Evolutionary conservation across 1,140 invertebrate species (phyloP).

Genomic region (Heliconius himera): DNA sequence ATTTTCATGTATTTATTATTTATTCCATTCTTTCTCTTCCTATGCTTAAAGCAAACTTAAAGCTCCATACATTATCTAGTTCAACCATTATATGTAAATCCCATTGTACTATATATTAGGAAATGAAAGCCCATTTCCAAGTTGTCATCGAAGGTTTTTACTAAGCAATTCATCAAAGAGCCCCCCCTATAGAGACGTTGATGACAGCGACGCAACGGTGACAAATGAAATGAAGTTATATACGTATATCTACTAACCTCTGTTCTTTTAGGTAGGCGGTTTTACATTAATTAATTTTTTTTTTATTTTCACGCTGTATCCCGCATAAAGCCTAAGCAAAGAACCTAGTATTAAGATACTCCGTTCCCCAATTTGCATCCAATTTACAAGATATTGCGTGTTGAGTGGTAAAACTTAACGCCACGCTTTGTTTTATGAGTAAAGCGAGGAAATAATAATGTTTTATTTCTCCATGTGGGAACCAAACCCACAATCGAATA

Average conservation of each 20-base stretch:
- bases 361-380: too few relatives aligned
- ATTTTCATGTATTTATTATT: too few relatives aligned
- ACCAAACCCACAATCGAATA: too few relatives aligned
- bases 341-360: too few relatives aligned
- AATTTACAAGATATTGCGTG: too few relatives aligned
- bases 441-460: too few relatives aligned
- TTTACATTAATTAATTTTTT: too few relatives aligned
- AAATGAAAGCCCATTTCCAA: conserved; percentile 5
- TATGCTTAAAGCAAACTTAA: not conserved
- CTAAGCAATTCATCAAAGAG: conserved; percentile 3
- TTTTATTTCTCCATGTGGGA: too few relatives aligned
- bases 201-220: not conserved
- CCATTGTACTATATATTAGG: conserved; percentile 5
- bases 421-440: too few relatives aligned
- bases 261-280: not conserved
- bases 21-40: not conserved
- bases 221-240: not conserved
- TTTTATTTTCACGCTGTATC: too few relatives aligned
- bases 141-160: conserved; percentile 12
- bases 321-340: too few relatives aligned
- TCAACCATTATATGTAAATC: not conserved
- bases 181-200: conserved; percentile 18
- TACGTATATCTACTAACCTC: not conserved
- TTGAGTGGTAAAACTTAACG: too few relatives aligned
- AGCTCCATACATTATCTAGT: not conserved